Conservation (phyloP, 2,797 vertebrate species). For the Malurus splendens region DNA sequence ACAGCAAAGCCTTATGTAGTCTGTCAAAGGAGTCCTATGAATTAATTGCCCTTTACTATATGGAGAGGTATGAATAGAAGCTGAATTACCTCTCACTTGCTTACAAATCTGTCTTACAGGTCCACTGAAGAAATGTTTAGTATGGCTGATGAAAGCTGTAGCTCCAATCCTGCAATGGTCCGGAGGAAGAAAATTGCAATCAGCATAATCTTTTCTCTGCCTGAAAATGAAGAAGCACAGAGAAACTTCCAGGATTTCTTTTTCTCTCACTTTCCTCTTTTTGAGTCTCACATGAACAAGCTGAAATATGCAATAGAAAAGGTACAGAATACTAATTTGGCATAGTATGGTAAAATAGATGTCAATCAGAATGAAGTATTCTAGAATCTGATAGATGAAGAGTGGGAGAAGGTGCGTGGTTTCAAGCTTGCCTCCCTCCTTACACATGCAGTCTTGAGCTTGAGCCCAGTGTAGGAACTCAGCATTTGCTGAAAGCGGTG, state of each 20-base stretch:
- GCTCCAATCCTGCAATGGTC: conserved; percentile 78
- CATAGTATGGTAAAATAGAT: neutral
- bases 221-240: conserved; percentile 80
- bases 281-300: conserved; percentile 87
- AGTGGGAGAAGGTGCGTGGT: conserved; percentile 23
- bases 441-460: neutral
- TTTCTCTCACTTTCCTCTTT: conserved; percentile 84
- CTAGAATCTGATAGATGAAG: conserved; percentile 17
- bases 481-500: neutral
- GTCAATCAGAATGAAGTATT: neutral
- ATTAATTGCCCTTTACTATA: neutral
- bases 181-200: conserved; percentile 84
- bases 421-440: neutral
- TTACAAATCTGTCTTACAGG: conserved; percentile 62
- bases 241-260: conserved; percentile 84
- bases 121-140: conserved; percentile 83
- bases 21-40: neutral
- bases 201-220: conserved; percentile 82
- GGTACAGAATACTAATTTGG: conserved; percentile 64
- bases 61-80: neutral
- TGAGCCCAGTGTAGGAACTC: neutral
- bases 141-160: conserved; percentile 82
- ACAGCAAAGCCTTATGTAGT: neutral
- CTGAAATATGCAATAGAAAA: conserved; percentile 85
- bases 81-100: neutral